Base-by-base conservation (phyloP, 2,113 vertebrate species). In the Protobothrops flavoviridis region DNA sequence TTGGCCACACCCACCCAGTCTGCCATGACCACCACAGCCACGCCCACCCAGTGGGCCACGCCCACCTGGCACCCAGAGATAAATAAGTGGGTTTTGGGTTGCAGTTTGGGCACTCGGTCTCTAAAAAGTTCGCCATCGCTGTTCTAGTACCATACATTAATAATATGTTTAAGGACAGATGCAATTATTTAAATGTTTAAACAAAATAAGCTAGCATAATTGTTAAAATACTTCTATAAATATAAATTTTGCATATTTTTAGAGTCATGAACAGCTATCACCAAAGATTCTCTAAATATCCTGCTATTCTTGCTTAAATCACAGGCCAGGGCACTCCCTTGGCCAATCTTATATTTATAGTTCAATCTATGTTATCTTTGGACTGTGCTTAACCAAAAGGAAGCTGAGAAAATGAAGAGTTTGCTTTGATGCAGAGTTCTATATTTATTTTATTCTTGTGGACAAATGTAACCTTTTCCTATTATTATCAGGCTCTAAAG, bases 401-500 rank as follows among this genome's bases (percentile, higher is more conserved):
- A 87, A 87, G 26, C 24, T 50, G 43, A 87, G 86, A 87, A 87
- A 87, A 87, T 87, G 48, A 87, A 87, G 21, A 43, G 90, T 33
- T 81, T 39, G 74, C 74, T 59, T 33, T 94, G 94, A 94, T 94
- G n/a, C 15, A 93, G 94, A 93, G 90, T 85, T 94, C 45, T 91
- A 94, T 95, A 26, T 94, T 95, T 91, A 56, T 95, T 94, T 81
- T 43, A 43, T 81, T 81, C 74, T 81, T 93, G 48, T 85, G 93
- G 29, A 87, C 95, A 93, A 96, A 97, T 95, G 95, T 95, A 95
- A 39, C 53, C 33, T 91, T 69, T 91, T 95, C 94, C 29, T 48
- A 55, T 48, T 90, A 53, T 53, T 90, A 94, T 90, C 2, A 52
- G 21, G 5, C 56, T 95, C 45, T 64, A 92, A 94, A 95, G 93